Conservation (phyloP, 1,140 invertebrate genomes). For the Apis dorsata region DNA sequence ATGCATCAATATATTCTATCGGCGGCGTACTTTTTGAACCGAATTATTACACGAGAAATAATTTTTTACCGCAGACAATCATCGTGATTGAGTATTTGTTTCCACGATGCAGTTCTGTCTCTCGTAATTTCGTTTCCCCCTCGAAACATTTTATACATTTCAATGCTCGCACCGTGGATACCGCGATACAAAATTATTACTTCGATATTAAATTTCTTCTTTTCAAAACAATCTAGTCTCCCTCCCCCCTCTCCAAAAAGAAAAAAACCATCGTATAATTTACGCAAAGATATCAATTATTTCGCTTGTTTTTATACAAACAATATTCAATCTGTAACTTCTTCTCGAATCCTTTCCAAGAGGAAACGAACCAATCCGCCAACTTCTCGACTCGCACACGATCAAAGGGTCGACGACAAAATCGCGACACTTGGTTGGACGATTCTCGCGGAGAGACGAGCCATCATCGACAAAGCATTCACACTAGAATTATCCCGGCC, state of each 20-base stretch:
- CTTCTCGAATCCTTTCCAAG: neutral
- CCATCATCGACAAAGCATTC: conserved; percentile 4
- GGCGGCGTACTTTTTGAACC: neutral
- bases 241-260: no score
- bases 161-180: no score
- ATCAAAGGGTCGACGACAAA: conserved; percentile 11
- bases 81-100: neutral
- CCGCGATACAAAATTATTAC: no score
- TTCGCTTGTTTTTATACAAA: no score
- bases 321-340: no score
- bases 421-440: neutral
- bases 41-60: neutral
- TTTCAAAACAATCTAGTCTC: no score
- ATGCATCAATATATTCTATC: no score
- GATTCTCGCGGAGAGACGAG: neutral
- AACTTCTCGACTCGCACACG: neutral
- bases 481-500: conserved; percentile 9
- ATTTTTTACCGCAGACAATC: neutral
- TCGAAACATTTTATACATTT: neutral
- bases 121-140: neutral
- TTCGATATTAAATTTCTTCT: no score
- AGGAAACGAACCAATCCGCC: neutral
- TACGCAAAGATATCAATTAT: no score
- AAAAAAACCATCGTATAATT: no score
- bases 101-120: neutral